These are phyloP conservation scores for Scaptomyza reducta DNA, from an alignment of 2,888 invertebrate genomes.

Conservation along the genomic window DNA sequence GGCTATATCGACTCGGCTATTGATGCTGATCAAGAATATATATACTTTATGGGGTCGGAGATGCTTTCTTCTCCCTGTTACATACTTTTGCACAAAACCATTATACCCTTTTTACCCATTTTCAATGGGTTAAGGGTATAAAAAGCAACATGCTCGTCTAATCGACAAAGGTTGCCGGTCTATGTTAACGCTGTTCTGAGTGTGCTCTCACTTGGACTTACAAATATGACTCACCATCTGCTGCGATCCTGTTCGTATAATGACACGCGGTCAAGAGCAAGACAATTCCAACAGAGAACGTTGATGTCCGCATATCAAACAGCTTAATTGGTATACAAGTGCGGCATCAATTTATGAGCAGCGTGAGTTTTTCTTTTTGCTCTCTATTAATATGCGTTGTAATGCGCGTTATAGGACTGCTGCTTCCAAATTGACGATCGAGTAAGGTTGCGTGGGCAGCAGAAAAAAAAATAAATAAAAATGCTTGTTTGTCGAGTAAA, in stretches of 20 bases:
- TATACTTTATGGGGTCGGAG: no score
- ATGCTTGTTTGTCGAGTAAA: neutral
- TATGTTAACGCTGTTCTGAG: no score
- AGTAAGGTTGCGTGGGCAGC: neutral
- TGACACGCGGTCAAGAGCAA: constrained; percentile 4
- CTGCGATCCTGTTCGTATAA: neutral
- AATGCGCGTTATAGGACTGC: neutral
- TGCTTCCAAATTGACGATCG: neutral
- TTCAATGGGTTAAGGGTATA: no score
- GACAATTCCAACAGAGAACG: neutral
- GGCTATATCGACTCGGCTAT: no score
- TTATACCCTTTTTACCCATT: no score
- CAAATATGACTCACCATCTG: constrained; percentile 17
- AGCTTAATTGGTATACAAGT: neutral
- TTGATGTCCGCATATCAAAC: neutral
- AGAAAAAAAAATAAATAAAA: neutral
- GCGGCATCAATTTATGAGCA: neutral
- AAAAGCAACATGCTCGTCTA: no score
- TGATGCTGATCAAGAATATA: no score
- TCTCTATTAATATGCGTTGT: neutral
- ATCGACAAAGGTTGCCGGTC: no score
- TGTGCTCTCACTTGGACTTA: neutral
- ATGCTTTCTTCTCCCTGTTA: no score
- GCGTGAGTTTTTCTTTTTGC: neutral
- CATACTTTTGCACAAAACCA: no score